These are phyloP conservation scores for Loripinus fragilis DNA, from an alignment of 2,888 invertebrate genomes.

Conservation along the genomic window DNA sequence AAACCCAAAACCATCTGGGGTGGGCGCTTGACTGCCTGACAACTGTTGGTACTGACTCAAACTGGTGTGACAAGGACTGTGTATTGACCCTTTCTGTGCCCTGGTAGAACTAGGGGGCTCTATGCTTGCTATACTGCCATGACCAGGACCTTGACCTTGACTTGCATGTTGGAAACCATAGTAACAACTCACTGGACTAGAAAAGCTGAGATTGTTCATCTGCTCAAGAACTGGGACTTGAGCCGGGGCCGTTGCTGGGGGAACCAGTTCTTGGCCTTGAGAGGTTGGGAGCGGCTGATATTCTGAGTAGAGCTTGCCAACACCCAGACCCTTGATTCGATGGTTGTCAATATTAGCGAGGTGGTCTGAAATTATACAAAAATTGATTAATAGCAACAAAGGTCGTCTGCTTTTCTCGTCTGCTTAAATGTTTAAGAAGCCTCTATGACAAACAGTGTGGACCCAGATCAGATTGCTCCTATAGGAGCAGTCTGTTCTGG, in stretches of 20 bases:
- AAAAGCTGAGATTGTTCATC: background rate
- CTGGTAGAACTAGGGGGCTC: background rate
- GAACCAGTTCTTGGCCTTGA: conserved; percentile 2
- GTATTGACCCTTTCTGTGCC: background rate
- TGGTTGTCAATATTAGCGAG: conserved; percentile 51
- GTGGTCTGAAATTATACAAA: conserved; percentile 52
- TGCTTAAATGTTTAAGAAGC: too few relatives aligned
- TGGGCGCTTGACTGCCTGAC: background rate
- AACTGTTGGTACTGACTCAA: background rate
- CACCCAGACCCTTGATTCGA: conserved; percentile 56
- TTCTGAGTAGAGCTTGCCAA: conserved; percentile 53
- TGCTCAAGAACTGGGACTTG: background rate
- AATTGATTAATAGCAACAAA: too few relatives aligned
- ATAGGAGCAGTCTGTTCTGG: too few relatives aligned
- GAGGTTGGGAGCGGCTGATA: conserved; percentile 46
- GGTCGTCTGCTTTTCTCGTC: too few relatives aligned
- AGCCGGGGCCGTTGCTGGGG: background rate
- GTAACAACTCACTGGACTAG: background rate
- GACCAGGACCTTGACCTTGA: background rate
- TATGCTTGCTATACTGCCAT: background rate
- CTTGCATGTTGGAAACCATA: background rate
- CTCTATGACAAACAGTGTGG: too few relatives aligned
- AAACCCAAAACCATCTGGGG: background rate
- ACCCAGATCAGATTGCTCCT: too few relatives aligned
- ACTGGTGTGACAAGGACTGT: background rate